Percentiles rank a stretch among this genome's conserved stretches.
Evolutionary conservation across 1,140 invertebrate genomes (phyloP).

Genomic region (Scylla paramamosain): DNA sequence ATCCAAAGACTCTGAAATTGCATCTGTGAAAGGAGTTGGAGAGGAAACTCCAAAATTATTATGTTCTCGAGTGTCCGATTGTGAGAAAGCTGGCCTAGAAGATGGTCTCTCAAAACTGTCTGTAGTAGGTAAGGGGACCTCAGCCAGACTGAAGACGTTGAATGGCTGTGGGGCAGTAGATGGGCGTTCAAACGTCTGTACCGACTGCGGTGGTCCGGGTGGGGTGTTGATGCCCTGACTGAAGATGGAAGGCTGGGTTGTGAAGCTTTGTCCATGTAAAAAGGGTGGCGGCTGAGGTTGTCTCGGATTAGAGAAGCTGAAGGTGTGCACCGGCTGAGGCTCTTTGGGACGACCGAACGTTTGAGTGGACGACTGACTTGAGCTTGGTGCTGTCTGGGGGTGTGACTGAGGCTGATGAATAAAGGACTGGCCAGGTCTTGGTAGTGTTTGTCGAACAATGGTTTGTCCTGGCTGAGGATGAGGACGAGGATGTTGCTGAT

Average conservation of each 20-base stretch:
- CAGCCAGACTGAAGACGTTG: constrained; percentile 35
- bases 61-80: background rate
- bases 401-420: background rate
- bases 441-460: background rate
- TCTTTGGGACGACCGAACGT: background rate
- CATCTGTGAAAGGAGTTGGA: background rate
- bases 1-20: background rate
- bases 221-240: background rate
- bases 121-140: background rate
- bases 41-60: constrained; percentile 42
- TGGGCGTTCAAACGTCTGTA: constrained; percentile 42
- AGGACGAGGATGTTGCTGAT: background rate
- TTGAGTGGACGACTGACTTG: constrained; percentile 23
- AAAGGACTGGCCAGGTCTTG: background rate
- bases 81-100: background rate
- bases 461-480: background rate
- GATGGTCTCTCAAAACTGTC: background rate
- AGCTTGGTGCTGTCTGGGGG: background rate
- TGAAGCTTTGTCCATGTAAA: background rate
- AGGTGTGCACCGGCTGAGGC: constrained; percentile 28
- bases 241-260: background rate
- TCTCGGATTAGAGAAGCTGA: background rate
- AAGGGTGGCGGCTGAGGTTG: background rate
- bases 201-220: background rate
- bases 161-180: constrained; percentile 26